phyloP scores from a whole-genome alignment of 1,140 invertebrate genomes.

The Drosophila triauraria region DNA sequence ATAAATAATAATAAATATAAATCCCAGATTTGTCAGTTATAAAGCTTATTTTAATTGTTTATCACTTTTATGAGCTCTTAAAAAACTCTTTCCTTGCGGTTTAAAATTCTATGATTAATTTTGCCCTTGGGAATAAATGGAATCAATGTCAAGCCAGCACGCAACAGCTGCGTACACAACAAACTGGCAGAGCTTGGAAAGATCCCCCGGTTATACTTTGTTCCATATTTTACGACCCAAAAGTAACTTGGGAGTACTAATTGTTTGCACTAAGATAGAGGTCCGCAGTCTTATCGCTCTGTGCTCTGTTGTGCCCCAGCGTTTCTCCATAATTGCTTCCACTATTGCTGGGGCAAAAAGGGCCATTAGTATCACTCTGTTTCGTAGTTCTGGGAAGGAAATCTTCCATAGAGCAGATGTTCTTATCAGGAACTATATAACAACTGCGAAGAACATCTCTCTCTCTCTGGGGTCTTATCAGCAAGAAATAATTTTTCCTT shows the following conservation, averaged over 20 bases:
- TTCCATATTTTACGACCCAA: slow-evolving; percentile 18
- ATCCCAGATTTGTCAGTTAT: no score
- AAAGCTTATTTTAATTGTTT: not conserved
- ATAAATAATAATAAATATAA: no score
- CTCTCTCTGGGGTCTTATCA: slow-evolving; percentile 8
- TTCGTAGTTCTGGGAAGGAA: not conserved
- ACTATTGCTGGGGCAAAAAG: slow-evolving; percentile 10
- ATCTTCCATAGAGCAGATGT: not conserved
- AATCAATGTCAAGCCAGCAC: not conserved
- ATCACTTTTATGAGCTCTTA: not conserved
- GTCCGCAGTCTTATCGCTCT: slow-evolving; percentile 34
- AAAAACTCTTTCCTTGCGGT: not conserved
- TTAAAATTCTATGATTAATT: slow-evolving; percentile 1
- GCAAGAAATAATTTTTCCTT: slow-evolving; percentile 24
- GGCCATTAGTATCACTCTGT: slow-evolving; percentile 1
- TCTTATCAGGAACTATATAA: slow-evolving; percentile 27
- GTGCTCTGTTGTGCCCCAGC: not conserved
- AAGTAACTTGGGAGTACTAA: slow-evolving; percentile 11
- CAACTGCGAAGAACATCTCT: slow-evolving; percentile 2
- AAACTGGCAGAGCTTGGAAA: slow-evolving; percentile 1
- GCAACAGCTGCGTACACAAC: slow-evolving; percentile 32
- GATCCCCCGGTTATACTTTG: not conserved
- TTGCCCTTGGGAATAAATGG: slow-evolving; percentile 17
- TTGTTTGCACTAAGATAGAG: slow-evolving; percentile 28
- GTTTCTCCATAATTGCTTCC: slow-evolving; percentile 28